Conservation (phyloP, 2,797 vertebrate species). For the Cuculus canorus region DNA sequence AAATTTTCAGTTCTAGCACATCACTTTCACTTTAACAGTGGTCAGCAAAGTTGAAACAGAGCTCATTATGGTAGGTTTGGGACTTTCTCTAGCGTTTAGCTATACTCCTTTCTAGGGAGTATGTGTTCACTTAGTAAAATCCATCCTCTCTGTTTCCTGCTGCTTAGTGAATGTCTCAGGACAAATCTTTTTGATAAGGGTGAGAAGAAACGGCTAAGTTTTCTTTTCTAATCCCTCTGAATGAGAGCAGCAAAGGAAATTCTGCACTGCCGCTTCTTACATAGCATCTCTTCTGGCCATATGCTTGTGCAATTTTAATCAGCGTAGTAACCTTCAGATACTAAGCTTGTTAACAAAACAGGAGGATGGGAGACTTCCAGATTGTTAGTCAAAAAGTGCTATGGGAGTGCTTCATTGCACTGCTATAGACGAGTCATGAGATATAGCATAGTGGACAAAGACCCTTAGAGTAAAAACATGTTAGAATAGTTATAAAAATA, state of each 20-base stretch:
- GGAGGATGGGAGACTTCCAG: background rate
- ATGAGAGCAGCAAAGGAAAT: background rate
- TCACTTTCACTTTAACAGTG: background rate
- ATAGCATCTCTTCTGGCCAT: background rate
- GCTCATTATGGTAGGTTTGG: background rate
- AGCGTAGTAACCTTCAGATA: background rate
- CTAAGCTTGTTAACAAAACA: background rate
- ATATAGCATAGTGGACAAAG: background rate
- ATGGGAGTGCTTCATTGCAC: background rate
- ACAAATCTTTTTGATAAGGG: background rate
- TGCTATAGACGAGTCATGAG: background rate
- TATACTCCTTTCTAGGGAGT: background rate
- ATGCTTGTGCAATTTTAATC: background rate
- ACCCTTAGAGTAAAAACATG: background rate
- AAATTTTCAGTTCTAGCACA: background rate
- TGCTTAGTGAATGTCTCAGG: background rate
- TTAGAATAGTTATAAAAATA: background rate
- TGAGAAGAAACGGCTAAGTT: background rate
- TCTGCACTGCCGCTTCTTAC: background rate
- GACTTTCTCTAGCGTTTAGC: background rate
- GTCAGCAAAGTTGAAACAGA: background rate
- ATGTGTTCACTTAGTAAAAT: background rate
- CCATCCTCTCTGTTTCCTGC: background rate
- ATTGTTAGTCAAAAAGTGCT: background rate
- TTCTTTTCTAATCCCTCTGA: background rate